phyloP scores from a whole-genome alignment of 2,797 vertebrate genomes.

The Syngnathus acus region DNA sequence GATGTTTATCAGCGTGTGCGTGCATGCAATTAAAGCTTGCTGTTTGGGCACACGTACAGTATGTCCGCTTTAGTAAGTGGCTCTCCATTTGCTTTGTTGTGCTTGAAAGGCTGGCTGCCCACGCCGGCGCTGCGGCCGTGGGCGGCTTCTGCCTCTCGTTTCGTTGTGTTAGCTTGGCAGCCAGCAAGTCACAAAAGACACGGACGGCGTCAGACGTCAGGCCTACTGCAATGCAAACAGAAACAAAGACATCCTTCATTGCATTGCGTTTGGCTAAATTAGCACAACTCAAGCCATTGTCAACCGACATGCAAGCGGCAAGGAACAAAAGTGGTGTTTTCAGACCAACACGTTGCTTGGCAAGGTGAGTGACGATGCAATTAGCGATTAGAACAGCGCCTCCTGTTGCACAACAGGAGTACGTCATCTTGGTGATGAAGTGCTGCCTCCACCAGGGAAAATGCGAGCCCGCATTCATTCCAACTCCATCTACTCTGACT shows the following conservation, averaged over 20 bases:
- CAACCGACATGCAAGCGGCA: too few species aligned
- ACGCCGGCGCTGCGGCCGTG: constrained; percentile 52
- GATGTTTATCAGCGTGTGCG: not conserved
- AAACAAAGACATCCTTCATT: constrained; percentile 20
- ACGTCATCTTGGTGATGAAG: not conserved
- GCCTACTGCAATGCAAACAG: constrained; percentile 42
- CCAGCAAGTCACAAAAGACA: constrained; percentile 42
- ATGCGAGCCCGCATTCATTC: not conserved
- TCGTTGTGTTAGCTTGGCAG: constrained; percentile 59
- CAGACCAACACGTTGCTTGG: not conserved
- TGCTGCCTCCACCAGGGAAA: not conserved
- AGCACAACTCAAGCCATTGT: too few species aligned
- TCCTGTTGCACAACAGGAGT: not conserved
- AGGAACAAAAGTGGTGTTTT: not conserved
- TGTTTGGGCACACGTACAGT: not conserved
- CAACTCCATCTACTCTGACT: not conserved
- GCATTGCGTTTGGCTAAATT: constrained; percentile 7
- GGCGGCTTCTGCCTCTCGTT: constrained; percentile 39
- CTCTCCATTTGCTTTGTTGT: constrained; percentile 46
- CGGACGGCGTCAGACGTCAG: constrained; percentile 26
- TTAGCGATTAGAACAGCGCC: not conserved
- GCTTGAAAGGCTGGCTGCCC: constrained; percentile 53
- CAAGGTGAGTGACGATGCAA: too few species aligned
- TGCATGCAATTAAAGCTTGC: not conserved
- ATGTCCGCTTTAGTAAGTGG: constrained; percentile 8